Conservation (phyloP, 2,113 vertebrate species). For the Aldabrachelys gigantea region DNA sequence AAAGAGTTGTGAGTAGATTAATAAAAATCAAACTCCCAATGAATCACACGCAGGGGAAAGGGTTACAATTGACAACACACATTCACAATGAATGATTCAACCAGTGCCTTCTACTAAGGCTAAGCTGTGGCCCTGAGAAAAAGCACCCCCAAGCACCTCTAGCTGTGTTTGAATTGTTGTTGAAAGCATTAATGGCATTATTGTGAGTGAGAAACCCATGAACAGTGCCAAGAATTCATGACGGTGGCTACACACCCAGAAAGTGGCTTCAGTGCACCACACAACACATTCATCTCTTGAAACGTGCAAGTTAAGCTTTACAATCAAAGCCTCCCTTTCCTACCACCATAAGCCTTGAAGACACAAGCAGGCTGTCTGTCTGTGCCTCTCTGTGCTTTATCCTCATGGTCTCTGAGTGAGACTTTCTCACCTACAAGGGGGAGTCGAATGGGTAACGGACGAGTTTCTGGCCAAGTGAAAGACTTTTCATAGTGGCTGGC, state of each 20-base stretch:
- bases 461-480: neutral
- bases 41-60: neutral
- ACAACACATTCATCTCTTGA: neutral
- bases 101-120: neutral
- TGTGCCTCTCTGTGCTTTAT: neutral
- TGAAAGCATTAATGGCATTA: neutral
- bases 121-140: neutral
- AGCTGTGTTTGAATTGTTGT: rapidly evolving
- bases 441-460: neutral
- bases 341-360: neutral
- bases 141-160: neutral
- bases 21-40: neutral
- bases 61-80: neutral
- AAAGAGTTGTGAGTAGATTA: neutral
- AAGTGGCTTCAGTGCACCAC: neutral
- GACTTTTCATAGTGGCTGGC: neutral
- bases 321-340: neutral
- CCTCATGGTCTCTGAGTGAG: neutral
- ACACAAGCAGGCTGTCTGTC: neutral
- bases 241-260: rapidly evolving
- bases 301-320: neutral
- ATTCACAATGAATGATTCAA: neutral
- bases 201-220: neutral
- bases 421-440: neutral
- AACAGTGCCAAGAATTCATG: neutral